Evolutionary conservation across 2,797 vertebrate genomes (phyloP).

Genomic region (Ambastaia sidthimunki): DNA sequence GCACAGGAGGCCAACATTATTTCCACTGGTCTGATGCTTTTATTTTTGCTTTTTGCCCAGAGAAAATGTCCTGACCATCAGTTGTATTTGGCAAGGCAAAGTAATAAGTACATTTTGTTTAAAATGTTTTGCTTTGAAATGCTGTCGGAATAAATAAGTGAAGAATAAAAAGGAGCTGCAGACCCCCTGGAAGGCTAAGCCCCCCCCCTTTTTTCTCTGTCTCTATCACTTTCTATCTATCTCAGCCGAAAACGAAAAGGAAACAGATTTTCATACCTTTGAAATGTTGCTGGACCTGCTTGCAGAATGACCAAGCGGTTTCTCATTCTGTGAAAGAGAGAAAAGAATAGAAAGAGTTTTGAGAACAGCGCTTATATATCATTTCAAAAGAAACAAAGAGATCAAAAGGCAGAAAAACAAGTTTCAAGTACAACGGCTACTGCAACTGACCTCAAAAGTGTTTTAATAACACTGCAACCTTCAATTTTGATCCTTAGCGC

Average conservation of each 20-base stretch:
- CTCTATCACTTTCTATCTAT: neutral
- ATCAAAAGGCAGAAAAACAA: constrained; percentile 3
- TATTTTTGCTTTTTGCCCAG: constrained; percentile 12
- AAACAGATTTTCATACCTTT: constrained; percentile 83
- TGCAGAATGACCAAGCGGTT: constrained; percentile 90
- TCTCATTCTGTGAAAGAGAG: constrained; percentile 87
- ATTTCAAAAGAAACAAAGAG: constrained; percentile 8
- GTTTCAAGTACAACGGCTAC: neutral
- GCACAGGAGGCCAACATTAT: neutral
- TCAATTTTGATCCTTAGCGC: neutral
- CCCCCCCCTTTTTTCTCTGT: neutral
- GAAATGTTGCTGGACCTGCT: constrained; percentile 95
- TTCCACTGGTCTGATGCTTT: neutral
- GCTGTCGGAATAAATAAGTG: constrained; percentile 6
- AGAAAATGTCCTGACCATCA: constrained; percentile 25
- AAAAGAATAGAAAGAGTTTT: constrained; percentile 24
- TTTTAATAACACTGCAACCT: constrained; percentile 12
- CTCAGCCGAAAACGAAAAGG: constrained; percentile 2
- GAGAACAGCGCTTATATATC: constrained; percentile 26
- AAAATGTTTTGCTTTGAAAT: constrained; percentile 16
- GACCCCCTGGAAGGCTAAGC: constrained; percentile 37
- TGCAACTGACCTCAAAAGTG: neutral
- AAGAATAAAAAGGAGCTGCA: constrained; percentile 37
- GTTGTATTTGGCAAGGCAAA: constrained; percentile 15
- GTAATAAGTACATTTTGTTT: neutral